phyloP scores from a whole-genome alignment of 2,113 vertebrate species.

The Desmodus rotundus region DNA sequence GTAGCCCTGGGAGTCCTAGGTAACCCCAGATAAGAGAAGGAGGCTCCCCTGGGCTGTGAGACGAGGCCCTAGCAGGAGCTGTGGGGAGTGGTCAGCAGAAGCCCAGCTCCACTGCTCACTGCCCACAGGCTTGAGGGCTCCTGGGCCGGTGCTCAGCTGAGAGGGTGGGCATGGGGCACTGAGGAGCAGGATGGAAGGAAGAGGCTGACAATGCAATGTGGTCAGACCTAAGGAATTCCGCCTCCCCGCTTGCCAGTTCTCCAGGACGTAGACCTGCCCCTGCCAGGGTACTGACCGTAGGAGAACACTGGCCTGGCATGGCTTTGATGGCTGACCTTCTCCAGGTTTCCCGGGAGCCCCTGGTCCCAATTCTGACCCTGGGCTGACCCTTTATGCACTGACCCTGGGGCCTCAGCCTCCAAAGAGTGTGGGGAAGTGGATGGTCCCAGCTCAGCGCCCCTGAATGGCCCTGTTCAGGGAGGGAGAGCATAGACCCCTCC shows the following conservation, averaged over 20 bases:
- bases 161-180: no score
- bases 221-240: background rate
- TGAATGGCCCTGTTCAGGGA: background rate
- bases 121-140: background rate
- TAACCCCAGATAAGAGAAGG: background rate
- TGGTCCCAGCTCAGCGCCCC: constrained; percentile 53
- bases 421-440: constrained; percentile 18
- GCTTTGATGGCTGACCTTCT: background rate
- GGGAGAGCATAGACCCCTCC: background rate
- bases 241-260: background rate
- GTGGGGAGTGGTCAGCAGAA: background rate
- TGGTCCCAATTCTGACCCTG: constrained; percentile 24
- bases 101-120: background rate
- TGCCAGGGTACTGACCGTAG: background rate
- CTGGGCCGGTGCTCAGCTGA: background rate
- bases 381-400: constrained; percentile 45
- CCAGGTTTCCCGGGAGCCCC: background rate
- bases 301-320: background rate
- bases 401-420: constrained; percentile 8
- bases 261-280: background rate
- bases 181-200: background rate
- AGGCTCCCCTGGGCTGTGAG: background rate
- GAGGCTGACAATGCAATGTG: background rate
- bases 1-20: background rate
- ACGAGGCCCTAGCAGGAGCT: background rate